These are phyloP conservation scores for Anabacerthia variegaticeps DNA, from an alignment of 2,797 vertebrate species.

Conservation along the genomic window DNA sequence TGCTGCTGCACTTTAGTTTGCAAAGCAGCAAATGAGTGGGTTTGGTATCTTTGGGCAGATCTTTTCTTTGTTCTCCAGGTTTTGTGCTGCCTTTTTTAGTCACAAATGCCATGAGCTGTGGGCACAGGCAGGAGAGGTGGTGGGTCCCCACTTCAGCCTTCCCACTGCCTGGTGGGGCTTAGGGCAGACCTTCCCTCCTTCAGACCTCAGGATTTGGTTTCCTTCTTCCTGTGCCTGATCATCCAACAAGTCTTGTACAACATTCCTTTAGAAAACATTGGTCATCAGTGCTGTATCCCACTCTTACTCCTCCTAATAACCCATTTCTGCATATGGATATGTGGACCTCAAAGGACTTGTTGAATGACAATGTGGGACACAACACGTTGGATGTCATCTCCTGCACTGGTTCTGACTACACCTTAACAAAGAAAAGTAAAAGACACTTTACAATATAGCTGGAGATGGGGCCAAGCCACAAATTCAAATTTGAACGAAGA, in stretches of 20 bases:
- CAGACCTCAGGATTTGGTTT: not conserved
- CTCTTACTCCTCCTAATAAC: not conserved
- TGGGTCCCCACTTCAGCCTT: not conserved
- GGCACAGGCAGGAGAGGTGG: not conserved
- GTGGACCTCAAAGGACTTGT: not conserved
- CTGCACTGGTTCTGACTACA: not conserved
- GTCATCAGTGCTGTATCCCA: not conserved
- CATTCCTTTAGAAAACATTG: not conserved
- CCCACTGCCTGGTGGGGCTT: not conserved
- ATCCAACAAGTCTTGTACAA: not conserved
- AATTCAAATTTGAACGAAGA: slow-evolving; percentile 5
- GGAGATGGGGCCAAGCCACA: slow-evolving; percentile 20
- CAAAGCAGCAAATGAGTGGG: not conserved
- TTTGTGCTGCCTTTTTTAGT: not conserved
- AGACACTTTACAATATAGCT: not conserved
- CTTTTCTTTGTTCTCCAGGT: not conserved
- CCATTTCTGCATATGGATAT: not conserved
- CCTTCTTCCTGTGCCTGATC: not conserved
- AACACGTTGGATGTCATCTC: not conserved
- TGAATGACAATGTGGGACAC: not conserved
- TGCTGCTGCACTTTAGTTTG: not conserved
- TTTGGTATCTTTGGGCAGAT: not conserved
- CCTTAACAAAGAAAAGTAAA: not conserved
- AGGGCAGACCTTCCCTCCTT: not conserved
- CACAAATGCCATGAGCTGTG: fast-evolving